These are phyloP conservation scores for Cerastis rubricosa DNA, from an alignment of 2,888 invertebrate species.

Conservation along the genomic window DNA sequence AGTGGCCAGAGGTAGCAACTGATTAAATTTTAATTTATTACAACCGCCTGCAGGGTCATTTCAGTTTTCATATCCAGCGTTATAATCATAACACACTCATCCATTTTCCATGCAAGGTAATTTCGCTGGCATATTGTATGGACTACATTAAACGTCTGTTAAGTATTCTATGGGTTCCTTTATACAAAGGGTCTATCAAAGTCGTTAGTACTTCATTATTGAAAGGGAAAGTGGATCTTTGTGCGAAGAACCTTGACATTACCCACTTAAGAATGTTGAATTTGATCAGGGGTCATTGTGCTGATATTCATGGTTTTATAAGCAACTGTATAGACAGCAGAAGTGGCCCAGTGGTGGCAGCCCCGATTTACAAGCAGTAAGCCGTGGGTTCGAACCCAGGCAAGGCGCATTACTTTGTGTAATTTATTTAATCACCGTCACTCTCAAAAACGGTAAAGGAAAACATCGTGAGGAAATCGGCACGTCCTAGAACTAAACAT, in stretches of 20 bases:
- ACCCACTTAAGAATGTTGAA: constrained; percentile 29
- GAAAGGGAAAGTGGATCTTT: constrained; percentile 48
- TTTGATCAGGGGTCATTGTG: constrained; percentile 11
- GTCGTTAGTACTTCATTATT: constrained; percentile 50
- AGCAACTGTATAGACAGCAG: neutral
- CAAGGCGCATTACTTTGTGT: too few relatives aligned
- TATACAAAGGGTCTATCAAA: constrained; percentile 28
- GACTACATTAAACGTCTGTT: constrained; percentile 1
- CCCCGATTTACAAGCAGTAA: too few relatives aligned
- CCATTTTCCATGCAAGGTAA: neutral
- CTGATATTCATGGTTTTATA: constrained; percentile 1
- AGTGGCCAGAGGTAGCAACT: neutral
- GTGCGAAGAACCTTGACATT: constrained; percentile 35
- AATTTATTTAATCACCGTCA: too few relatives aligned
- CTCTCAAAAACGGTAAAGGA: too few relatives aligned
- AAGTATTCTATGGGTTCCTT: constrained; percentile 12
- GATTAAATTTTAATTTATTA: constrained; percentile 39
- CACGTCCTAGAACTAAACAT: too few relatives aligned
- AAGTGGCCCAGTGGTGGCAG: too few relatives aligned
- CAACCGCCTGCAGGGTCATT: neutral
- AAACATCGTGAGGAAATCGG: too few relatives aligned
- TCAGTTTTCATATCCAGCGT: constrained; percentile 10
- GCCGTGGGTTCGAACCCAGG: too few relatives aligned
- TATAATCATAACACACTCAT: constrained; percentile 2
- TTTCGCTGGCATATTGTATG: neutral